phyloP scores from a whole-genome alignment of 2,113 vertebrate genomes.

The Himantopus leucocephalus region DNA sequence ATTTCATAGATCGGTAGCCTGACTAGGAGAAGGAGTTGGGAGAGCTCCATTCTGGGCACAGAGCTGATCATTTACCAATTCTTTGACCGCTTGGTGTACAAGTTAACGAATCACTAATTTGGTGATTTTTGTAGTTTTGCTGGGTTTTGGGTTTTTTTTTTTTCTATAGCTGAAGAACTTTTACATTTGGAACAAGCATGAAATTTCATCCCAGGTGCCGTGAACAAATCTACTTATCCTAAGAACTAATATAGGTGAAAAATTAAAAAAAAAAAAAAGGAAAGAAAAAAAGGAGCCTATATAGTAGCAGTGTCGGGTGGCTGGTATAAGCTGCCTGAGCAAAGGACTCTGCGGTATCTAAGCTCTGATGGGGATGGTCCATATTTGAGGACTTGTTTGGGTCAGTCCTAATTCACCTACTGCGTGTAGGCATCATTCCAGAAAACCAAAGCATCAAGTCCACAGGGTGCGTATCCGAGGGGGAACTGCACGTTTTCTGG shows the following conservation, averaged over 20 bases:
- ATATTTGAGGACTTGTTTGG: background rate
- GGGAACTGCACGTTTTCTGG: background rate
- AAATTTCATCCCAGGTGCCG: background rate
- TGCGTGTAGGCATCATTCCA: background rate
- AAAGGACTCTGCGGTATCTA: rapidly evolving
- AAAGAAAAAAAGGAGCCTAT: background rate
- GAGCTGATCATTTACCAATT: background rate
- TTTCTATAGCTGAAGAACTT: background rate
- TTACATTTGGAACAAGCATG: background rate
- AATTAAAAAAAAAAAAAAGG: background rate
- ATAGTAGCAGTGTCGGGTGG: background rate
- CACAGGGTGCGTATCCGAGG: rapidly evolving
- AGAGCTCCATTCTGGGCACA: rapidly evolving
- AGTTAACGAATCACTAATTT: background rate
- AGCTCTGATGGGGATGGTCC: background rate
- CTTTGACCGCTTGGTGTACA: background rate
- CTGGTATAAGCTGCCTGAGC: background rate
- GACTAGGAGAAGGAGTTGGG: background rate
- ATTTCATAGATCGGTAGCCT: background rate
- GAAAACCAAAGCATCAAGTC: background rate
- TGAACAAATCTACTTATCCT: background rate
- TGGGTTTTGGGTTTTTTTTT: background rate
- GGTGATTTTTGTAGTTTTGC: background rate
- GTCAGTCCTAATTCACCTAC: background rate
- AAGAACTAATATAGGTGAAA: background rate